Conservation (phyloP, 2,888 invertebrate genomes). For the Spicauda simplicius region DNA sequence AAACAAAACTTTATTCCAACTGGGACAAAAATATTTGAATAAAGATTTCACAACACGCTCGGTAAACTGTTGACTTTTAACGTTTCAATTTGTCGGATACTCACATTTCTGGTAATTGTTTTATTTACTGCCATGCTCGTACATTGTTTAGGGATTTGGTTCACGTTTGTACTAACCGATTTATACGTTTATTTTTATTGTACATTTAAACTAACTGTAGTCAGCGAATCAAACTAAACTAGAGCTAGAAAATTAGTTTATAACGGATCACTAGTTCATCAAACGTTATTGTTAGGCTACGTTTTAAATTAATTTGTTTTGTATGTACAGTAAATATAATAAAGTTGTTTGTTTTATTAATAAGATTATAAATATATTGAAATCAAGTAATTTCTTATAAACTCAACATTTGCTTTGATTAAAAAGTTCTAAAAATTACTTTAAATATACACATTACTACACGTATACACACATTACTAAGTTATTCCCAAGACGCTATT, state of each 20-base stretch:
- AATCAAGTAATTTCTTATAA: too few species aligned
- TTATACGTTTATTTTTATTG: constrained; percentile 27
- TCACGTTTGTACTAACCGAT: constrained; percentile 25
- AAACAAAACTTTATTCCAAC: too few species aligned
- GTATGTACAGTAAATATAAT: too few species aligned
- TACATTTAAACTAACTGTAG: constrained; percentile 12
- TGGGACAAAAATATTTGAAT: constrained; percentile 16
- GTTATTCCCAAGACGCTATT: too few species aligned
- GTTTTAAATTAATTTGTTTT: too few species aligned
- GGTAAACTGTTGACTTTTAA: constrained; percentile 29
- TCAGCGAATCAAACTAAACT: background rate
- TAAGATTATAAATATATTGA: too few species aligned
- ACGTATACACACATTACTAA: too few species aligned
- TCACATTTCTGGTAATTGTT: constrained; percentile 30
- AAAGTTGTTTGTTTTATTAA: too few species aligned
- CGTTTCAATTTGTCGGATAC: constrained; percentile 21
- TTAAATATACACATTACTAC: too few species aligned
- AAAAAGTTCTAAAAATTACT: too few species aligned
- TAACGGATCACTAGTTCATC: background rate
- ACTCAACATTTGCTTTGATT: too few species aligned
- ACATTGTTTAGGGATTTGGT: constrained; percentile 23
- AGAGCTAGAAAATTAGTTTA: background rate
- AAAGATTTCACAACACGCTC: constrained; percentile 32
- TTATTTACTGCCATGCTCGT: constrained; percentile 32
- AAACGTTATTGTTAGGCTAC: background rate